Base-by-base conservation (phyloP, 2,113 vertebrate genomes). In the Heloderma charlesbogerti region DNA sequence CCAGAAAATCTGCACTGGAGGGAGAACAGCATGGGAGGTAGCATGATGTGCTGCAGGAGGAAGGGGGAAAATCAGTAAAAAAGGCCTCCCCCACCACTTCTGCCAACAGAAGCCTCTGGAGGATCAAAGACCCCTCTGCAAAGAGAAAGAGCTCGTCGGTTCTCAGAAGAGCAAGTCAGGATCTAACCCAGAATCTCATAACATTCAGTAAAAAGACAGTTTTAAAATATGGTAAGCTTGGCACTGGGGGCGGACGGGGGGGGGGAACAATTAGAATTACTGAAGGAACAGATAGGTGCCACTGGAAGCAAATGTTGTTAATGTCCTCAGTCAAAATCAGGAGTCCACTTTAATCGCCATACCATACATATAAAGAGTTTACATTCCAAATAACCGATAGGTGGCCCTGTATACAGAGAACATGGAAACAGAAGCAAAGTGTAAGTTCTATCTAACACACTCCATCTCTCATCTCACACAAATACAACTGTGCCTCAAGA, bases 271-370 rank as follows among this genome's bases (percentile, higher is more conserved):
- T 18, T 27, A 48, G 10, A 77, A 45, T 34, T 45, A 80, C 8
- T 66, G 74, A 82, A 89, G 74, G 91, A 89, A 90, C 3, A 86
- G 20, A 57, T 22, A 93, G 45, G 4, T 89, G 29, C 43, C 15
- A n/a, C 51, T 88, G 88, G 0, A 84, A 85, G 81, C 45, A 20
- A 0, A 0, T 83, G 3, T 4, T 86, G 91, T 87, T 78, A 54
- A 10, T 60, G 37, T 12, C 54, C 54, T 4, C 27, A 40, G 57
- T n/a, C 67, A 91, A 37, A 27, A 92, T 82, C n/a, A 57, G 69
- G 29, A 92, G 31, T 25, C 0, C 29, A 1, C 0, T 66, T 29
- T 13, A 63, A 16, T 45, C 87, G 7, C 1, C 71, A 1, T 0
- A 0, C 20, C 92, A 12, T 54, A 9, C 45, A 86, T 25, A 9